Conservation (phyloP, 2,113 vertebrate genomes). For the Azemiops feae region DNA sequence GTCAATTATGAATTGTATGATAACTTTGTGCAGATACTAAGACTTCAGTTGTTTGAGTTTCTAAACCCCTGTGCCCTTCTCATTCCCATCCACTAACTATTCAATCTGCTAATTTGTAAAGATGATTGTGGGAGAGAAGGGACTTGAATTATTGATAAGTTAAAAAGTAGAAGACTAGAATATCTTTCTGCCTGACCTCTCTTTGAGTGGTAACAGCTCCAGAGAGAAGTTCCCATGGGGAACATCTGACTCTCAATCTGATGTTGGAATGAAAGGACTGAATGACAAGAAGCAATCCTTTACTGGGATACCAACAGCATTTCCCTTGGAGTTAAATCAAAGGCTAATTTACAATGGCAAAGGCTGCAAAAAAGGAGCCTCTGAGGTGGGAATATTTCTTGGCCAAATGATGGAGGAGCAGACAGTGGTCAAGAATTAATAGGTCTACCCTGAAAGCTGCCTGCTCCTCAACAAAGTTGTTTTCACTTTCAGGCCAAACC, state of each 20-base stretch:
- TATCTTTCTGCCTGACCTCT: not conserved
- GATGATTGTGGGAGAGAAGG: not conserved
- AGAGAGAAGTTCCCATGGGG: not conserved
- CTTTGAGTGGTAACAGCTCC: not conserved
- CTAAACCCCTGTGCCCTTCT: not conserved
- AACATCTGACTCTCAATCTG: not conserved
- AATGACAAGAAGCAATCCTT: not conserved
- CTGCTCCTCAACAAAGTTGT: too few species aligned
- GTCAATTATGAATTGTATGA: not conserved
- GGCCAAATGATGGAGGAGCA: too few species aligned
- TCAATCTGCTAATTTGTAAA: not conserved
- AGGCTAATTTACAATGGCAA: not conserved
- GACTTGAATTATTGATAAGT: not conserved
- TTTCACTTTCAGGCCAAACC: too few species aligned
- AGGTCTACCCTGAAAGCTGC: too few species aligned
- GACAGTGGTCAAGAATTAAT: too few species aligned
- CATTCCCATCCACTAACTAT: not conserved
- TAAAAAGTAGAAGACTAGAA: not conserved
- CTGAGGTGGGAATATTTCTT: too few species aligned
- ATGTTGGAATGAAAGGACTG: not conserved
- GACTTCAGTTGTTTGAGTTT: not conserved
- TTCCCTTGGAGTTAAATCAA: not conserved
- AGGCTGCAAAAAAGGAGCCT: not conserved
- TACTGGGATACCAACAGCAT: not conserved
- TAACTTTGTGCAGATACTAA: not conserved